These are phyloP conservation scores for Prionace glauca DNA, from an alignment of 2,797 vertebrate species.

Conservation along the genomic window DNA sequence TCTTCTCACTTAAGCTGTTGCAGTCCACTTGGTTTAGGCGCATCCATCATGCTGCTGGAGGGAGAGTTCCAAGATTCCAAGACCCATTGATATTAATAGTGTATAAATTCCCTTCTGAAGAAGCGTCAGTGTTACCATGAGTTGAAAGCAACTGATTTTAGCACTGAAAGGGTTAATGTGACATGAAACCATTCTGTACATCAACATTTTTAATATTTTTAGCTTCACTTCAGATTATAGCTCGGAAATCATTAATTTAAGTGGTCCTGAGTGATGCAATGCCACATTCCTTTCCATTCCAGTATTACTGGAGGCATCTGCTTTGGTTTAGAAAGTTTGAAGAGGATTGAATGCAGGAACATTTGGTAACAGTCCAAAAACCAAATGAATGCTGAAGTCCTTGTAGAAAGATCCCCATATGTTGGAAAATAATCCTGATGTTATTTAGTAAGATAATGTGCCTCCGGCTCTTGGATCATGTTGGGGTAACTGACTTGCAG, in stretches of 20 bases:
- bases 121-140: background rate
- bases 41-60: no score
- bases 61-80: no score
- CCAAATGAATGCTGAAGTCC: background rate
- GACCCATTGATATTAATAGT: background rate
- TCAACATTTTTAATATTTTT: background rate
- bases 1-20: no score
- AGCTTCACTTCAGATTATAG: background rate
- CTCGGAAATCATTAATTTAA: background rate
- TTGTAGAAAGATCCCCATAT: background rate
- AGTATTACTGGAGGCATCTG: background rate
- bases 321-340: background rate
- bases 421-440: background rate
- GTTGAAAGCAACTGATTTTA: background rate
- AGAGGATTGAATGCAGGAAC: background rate
- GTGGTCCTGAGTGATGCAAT: background rate
- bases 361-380: background rate
- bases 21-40: no score
- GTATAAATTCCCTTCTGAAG: background rate
- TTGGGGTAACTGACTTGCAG: background rate
- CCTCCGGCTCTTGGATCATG: background rate
- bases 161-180: background rate
- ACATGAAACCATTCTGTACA: background rate
- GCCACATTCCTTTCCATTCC: background rate
- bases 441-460: background rate